Base-by-base conservation (phyloP, 2,888 invertebrate species). In the Drosophila vallismaia region DNA sequence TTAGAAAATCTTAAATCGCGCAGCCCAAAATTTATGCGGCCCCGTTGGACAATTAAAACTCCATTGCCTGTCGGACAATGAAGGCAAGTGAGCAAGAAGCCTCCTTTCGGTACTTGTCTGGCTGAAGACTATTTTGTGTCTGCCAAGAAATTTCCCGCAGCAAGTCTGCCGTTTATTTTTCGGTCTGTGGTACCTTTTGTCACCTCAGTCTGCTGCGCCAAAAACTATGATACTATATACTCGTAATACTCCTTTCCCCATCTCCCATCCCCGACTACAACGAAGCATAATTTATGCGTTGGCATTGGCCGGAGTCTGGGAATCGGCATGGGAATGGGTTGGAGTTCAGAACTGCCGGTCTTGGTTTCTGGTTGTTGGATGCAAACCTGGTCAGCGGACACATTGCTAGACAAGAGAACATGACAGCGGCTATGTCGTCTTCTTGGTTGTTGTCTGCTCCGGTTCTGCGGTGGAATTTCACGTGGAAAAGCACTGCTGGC, bases 201-300 rank as follows among this genome's bases (percentile, higher is more conserved):
- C 79, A 79, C 79, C 82, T 80, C 77, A 76, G 63, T 60, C 75
- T 63, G 59, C 46, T 26, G 46, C 50, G 29, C 40, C 4, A 36
- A 36, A n/a, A 36, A 36, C 36, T 36, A 36, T 36, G 36, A 42
- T 42, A 60, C 60, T 60, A 19, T 19, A 19, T 19, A 19, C 19
- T 19, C 19, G 19, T 1, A 5, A 24, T 31, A 40, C 12, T 19
- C 44, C 10, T 19, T 26, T 59, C 36, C 9, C 58, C 44, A 3
- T 19, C 14, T 59, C 36, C 9, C 58, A 46, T 46, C 49, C 42
- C 63, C 48, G 59, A 62, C 81, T 78, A 81, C 79, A 85, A 83
- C 81, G 81, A 84, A 85, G 79, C 77, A 81, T 83, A 84, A 84
- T 84, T 84, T 84, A 84, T 84, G 85, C 74, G 74, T 71, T 84